Conservation (phyloP, 2,888 invertebrate species). For the Epinotia ramella region DNA sequence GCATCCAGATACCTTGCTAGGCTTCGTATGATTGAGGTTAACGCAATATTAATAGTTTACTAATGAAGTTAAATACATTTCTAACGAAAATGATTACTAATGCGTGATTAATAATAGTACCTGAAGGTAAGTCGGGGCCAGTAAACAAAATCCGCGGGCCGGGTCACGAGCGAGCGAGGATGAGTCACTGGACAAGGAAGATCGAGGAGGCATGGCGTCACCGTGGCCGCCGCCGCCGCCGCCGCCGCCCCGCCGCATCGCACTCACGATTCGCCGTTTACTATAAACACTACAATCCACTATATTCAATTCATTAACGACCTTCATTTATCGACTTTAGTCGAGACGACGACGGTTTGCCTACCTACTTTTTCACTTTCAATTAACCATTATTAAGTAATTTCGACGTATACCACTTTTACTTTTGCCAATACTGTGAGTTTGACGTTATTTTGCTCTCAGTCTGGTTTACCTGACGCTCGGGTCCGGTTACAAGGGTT, state of each 20-base stretch:
- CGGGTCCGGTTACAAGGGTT: conserved; percentile 35
- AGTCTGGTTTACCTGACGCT: conserved; percentile 13
- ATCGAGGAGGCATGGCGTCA: conserved; percentile 79
- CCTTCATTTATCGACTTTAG: conserved; percentile 50
- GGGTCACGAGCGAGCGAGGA: conserved; percentile 73
- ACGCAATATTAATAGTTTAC: conserved; percentile 51
- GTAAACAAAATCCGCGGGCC: conserved; percentile 72
- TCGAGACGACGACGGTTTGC: conserved; percentile 51
- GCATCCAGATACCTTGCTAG: not conserved
- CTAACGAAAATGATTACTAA: conserved; percentile 58
- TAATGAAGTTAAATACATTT: conserved; percentile 49
- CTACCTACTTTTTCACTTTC: conserved; percentile 61
- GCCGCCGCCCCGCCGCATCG: conserved; percentile 46
- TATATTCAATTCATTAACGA: conserved; percentile 52
- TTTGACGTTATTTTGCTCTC: conserved; percentile 1
- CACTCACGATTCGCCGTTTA: conserved; percentile 62
- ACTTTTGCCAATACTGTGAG: conserved; percentile 52
- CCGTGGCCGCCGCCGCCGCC: conserved; percentile 52
- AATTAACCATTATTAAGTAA: conserved; percentile 56
- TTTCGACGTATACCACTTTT: conserved; percentile 57
- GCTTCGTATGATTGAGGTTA: conserved; percentile 10
- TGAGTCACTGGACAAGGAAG: conserved; percentile 81
- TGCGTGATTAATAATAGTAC: conserved; percentile 63
- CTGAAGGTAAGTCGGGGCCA: conserved; percentile 66
- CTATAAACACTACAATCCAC: conserved; percentile 47